Evolutionary conservation across 2,888 invertebrate genomes (phyloP), one percentile per base, ranked within the genome.

Genomic region (Melieria crassipennis): DNA sequence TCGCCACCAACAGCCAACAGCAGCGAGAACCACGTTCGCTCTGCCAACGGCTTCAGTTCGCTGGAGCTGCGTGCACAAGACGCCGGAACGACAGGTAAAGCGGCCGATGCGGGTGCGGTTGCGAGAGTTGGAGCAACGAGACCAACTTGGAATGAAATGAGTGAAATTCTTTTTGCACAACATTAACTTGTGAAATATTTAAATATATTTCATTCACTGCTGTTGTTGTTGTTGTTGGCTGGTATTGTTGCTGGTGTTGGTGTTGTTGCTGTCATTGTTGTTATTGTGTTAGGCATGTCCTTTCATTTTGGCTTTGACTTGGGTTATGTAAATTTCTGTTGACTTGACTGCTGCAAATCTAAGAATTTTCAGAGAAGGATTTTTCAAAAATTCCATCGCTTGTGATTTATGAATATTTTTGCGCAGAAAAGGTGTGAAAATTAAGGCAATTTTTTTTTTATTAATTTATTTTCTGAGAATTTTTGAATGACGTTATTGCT

Each of bases 131-230:
- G 30, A 30, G 30, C 30, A 30, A 30, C 30, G 30, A 30, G 30
- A 30, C 30, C 1, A 30, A 30, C 30, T 30, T 30, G 30, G 30
- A 30, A 30, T 30, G 30, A 62, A 62, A 60, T 63, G 57, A 66
- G 30, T 71, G 62, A 71, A 66, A 63, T 71, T 67, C 48, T 55
- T 60, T 71, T 63, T 48, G 48, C 47, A 65, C 66, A 62, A 62
- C 61, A 71, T 71, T 66, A 61, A 62, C 46, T 66, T 16, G 62
- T 30, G 64, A 47, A 62, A 30, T 52, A 52, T 66, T 71, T 55
- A 56, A 71, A 71, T 70, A 52, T 3, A 30, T 66, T 71, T 70
- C 66, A 55, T 65, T 5, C 16, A 55, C 47, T 16, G 16, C 62
- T 60, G 61, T 62, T 64, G 52, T 64, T 57, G 48, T 42, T 16